phyloP scores from a whole-genome alignment of 2,888 invertebrate species.

The Phanerotoma sp. region DNA sequence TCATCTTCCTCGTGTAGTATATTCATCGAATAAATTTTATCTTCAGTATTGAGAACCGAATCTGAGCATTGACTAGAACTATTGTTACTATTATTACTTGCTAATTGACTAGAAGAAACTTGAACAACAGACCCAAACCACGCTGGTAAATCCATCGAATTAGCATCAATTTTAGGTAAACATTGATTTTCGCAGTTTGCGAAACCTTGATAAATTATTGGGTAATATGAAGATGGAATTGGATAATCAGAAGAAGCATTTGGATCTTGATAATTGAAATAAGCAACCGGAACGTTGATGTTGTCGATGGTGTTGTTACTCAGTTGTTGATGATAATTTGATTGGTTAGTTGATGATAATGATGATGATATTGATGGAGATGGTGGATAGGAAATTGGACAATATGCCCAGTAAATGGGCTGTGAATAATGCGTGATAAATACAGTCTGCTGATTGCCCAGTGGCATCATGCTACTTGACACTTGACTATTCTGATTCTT shows the following conservation, averaged over 20 bases:
- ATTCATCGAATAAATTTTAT: conserved; percentile 21
- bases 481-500: conserved; percentile 49
- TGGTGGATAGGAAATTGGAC: conserved; percentile 41
- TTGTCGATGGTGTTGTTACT: conserved; percentile 7
- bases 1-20: conserved; percentile 25
- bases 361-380: conserved; percentile 8
- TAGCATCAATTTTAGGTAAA: neutral
- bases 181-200: too few species aligned
- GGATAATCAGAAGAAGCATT: conserved; percentile 4
- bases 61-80: neutral
- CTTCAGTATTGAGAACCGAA: neutral
- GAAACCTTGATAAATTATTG: conserved; percentile 22
- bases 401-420: conserved; percentile 44
- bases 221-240: conserved; percentile 18
- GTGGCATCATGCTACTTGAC: conserved; percentile 45
- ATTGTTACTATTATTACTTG: neutral
- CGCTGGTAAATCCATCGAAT: neutral
- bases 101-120: neutral
- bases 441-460: conserved; percentile 51
- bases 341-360: conserved; percentile 9
- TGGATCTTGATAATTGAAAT: conserved; percentile 3
- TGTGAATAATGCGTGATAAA: conserved; percentile 45
- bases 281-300: conserved; percentile 9
- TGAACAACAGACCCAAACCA: neutral
- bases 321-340: conserved; percentile 11